Evolutionary conservation across 2,797 vertebrate genomes (phyloP).

Genomic region (Huso huso): DNA sequence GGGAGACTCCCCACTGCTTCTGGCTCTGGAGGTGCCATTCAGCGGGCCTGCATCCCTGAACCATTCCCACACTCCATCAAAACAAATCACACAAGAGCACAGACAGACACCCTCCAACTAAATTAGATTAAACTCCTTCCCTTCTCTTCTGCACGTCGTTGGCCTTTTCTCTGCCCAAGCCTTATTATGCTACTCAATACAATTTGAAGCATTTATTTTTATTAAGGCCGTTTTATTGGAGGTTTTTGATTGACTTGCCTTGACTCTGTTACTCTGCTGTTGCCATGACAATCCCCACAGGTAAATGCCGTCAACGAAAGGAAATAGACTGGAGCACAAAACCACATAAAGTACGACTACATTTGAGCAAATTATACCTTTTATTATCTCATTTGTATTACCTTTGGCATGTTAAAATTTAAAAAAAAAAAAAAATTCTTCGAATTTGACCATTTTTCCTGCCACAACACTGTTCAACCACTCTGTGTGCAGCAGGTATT

Average conservation of each 20-base stretch:
- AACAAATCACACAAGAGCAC: constrained; percentile 61
- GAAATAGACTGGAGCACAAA: no score
- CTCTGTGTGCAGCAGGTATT: no score
- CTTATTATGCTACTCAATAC: constrained; percentile 36
- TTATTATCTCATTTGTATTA: no score
- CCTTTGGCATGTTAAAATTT: no score
- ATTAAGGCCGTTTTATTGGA: constrained; percentile 35
- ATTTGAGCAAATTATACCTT: no score
- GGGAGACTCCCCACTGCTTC: constrained; percentile 93
- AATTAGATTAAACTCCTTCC: constrained; percentile 98
- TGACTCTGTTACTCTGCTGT: no score
- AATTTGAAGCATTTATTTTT: constrained; percentile 15
- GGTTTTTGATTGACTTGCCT: constrained; percentile 18
- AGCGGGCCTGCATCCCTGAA: constrained; percentile 71
- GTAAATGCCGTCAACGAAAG: no score
- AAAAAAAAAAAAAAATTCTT: no score
- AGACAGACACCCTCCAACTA: constrained; percentile 81
- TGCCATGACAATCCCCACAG: no score
- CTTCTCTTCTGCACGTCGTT: constrained; percentile 72
- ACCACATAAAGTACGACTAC: no score
- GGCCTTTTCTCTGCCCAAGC: constrained; percentile 86
- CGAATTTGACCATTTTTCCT: no score
- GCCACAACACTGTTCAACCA: no score
- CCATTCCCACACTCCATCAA: constrained; percentile 94
- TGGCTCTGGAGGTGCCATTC: constrained; percentile 87